Percentiles rank a stretch among this genome's conserved stretches.
These are phyloP conservation scores for Laticauda colubrina DNA, from an alignment of 2,113 vertebrate species.

Conservation along the genomic window DNA sequence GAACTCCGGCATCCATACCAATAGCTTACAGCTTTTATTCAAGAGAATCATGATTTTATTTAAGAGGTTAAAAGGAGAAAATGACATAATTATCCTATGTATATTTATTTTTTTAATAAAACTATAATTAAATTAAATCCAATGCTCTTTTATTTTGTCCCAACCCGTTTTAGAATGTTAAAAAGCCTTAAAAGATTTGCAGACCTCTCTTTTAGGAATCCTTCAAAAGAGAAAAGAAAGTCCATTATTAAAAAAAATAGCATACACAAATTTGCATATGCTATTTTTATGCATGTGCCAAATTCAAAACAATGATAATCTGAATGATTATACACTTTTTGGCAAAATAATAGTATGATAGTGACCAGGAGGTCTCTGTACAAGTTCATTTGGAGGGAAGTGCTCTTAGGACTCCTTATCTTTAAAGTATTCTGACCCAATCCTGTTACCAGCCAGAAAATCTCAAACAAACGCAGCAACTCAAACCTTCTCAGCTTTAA, in stretches of 20 bases:
- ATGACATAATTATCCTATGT: not conserved
- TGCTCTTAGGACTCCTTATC: not conserved
- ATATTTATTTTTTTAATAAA: not conserved
- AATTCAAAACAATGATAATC: not conserved
- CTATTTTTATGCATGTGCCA: not conserved
- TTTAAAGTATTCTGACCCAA: not conserved
- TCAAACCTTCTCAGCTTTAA: too few relatives aligned
- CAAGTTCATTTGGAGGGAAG: not conserved
- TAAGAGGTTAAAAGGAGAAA: not conserved
- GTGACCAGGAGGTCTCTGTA: not conserved
- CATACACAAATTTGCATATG: not conserved
- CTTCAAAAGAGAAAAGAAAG: not conserved
- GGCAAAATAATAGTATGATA: not conserved
- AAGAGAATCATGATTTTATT: not conserved
- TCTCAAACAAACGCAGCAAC: too few relatives aligned
- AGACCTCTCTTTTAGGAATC: not conserved
- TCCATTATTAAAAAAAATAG: not conserved
- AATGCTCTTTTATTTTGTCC: not conserved
- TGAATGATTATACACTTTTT: not conserved
- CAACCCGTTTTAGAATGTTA: not conserved
- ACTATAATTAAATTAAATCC: not conserved
- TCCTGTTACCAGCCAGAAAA: too few relatives aligned
- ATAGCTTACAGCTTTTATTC: not conserved
- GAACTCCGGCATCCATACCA: not conserved
- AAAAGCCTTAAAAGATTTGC: not conserved